Base-by-base conservation (phyloP, 2,888 invertebrate species). In the Germaria angustata region DNA sequence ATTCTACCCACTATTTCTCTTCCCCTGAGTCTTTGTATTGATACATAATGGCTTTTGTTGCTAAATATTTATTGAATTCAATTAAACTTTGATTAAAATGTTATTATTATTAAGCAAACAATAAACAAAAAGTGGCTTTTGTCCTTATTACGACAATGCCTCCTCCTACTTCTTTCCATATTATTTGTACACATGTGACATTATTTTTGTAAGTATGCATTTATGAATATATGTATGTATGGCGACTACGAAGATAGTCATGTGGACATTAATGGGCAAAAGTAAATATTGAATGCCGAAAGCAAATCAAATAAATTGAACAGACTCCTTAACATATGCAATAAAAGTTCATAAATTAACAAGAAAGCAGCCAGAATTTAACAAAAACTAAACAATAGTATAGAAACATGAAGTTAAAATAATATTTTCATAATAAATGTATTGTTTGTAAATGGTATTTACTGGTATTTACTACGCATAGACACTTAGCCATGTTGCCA, bases 271-370 rank as follows among this genome's bases (percentile, higher is more conserved):
- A 41, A 24, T 34, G 34, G 15, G 20, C 22, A 39, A 53, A 41
- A 61, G 68, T 68, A 77, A 77, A 81, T 53, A 81, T 44, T 34
- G 34, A 77, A 55, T 72, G 81, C 61, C 77, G 49, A 20, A 81
- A 73, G 72, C 68, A 81, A 81, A 28, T 73, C 77, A 77, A 44
- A 81, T 77, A 81, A 77, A 81, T 81, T 81, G 72, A 72, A 72
- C 76, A 68, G 68, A 68, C 68, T 72, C 77, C 68, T 61, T 68
- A 78, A 78, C 46, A 61, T 73, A 81, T 72, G 81, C 77, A 77
- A 81, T 69, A 77, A 53, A 80, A 80, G 69, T 69, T 36, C 61
- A 63, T 41, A 53, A 68, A 80, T 17, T 20, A 66, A 9, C 7
- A 32, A 63, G 6, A 55, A 34, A 41, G 0, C 22, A 15, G 17